Base-by-base conservation (phyloP, 2,888 invertebrate species). In the Empis stercorea region DNA sequence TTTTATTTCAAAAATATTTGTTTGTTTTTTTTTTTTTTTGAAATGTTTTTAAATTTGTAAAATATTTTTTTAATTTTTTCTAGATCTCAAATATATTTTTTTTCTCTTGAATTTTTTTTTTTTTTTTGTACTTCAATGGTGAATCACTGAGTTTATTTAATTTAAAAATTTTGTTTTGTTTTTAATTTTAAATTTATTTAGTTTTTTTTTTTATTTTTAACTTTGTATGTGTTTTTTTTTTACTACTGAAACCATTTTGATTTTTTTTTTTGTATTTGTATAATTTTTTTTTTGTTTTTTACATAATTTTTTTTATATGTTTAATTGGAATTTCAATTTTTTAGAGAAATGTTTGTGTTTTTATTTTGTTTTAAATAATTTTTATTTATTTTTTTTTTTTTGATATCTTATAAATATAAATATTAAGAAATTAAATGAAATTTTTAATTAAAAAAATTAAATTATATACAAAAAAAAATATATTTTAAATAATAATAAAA, bases 101-200 rank as follows among this genome's bases (percentile, higher is more conserved):
- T 20, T n/a, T n/a, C n/a, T 20, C 20, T 20, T 20, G 16, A 37
- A 14, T 20, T 14, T 30, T 11, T 36, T 30, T 27, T 37, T 27
- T 2, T 6, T 23, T 5, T 69, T 69, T 69, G 68, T 69, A 68
- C 69, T 69, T 65, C 61, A 63, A 66, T 65, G 69, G 69, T 68
- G 67, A 64, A 67, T 69, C 69, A 69, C 68, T 68, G 68, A 68
- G 65, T 63, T 50, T n/a, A n/a, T n/a, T n/a, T n/a, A n/a, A n/a
- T n/a, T n/a, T n/a, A n/a, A 41, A 43, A 43, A 41, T 64, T 57
- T 61, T 55, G 42, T 48, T 47, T 49, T 17, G 44, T 41, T 46
- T 48, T 43, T 10, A 16, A n/a, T 37, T 37, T 37, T 9, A 16
- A 15, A 37, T 15, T 9, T 37, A 9, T 39, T 39, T 39, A 39